Conservation (phyloP, 1,140 invertebrate species). For the Dufourea novaeangliae region DNA sequence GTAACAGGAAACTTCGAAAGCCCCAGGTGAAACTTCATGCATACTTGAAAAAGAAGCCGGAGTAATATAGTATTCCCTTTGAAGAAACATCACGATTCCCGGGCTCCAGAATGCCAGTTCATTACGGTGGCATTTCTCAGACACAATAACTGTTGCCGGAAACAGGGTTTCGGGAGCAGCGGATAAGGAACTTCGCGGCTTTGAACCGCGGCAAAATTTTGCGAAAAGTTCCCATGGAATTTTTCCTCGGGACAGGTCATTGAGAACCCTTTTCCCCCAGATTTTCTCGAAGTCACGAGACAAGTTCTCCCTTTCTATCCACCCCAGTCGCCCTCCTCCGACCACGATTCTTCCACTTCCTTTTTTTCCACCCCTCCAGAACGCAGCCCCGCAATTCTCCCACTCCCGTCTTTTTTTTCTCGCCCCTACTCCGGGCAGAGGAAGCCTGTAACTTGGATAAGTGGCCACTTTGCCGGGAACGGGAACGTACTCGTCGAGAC, state of each 20-base stretch:
- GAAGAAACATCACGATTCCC: neutral
- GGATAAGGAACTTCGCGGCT: constrained; percentile 47
- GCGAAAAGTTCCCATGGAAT: constrained; percentile 63
- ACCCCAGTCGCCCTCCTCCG: neutral
- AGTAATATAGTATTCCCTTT: neutral
- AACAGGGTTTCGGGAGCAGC: neutral
- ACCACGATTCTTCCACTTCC: neutral
- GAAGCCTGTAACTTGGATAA: constrained; percentile 59
- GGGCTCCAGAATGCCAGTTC: constrained; percentile 21
- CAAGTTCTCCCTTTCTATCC: constrained; percentile 66
- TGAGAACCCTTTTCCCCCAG: constrained; percentile 41
- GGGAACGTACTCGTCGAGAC: constrained; percentile 56
- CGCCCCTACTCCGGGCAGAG: neutral
- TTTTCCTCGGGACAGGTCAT: constrained; percentile 65
- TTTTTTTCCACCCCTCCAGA: neutral
- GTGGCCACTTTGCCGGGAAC: constrained; percentile 62
- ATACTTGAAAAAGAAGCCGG: neutral
- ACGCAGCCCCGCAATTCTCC: constrained; percentile 30
- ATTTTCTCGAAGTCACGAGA: constrained; percentile 74
- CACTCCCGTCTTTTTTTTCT: constrained; percentile 25
- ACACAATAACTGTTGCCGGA: neutral
- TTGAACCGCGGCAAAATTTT: constrained; percentile 67
- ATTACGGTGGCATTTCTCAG: constrained; percentile 19
- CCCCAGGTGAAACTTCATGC: too few relatives aligned
- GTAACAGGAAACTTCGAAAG: neutral